A percentile compares a stretch with the other conserved stretches of the same genome.
Conservation (phyloP, 2,113 vertebrate genomes). For the Brachyhypopomus gauderio region DNA sequence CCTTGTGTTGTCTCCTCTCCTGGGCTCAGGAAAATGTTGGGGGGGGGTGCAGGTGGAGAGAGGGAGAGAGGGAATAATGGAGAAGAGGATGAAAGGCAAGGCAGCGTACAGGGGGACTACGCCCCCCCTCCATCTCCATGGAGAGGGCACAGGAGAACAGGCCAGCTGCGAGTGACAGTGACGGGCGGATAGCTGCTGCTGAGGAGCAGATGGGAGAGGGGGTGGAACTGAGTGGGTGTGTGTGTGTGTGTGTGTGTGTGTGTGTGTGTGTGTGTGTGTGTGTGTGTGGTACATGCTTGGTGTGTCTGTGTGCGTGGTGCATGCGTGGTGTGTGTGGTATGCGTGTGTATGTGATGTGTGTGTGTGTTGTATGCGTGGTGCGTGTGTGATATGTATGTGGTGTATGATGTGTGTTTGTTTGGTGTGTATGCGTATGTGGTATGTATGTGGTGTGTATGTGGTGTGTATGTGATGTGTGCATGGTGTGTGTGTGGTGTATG, state of each 20-base stretch:
- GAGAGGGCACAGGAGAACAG: slow-evolving; percentile 58
- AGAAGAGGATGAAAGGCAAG: slow-evolving; percentile 20
- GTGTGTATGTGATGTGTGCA: slow-evolving; percentile 13
- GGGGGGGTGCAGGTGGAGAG: neutral
- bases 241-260: too few species aligned
- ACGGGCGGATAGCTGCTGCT: slow-evolving; percentile 63
- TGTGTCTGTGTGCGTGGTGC: too few species aligned
- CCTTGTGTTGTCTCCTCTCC: neutral
- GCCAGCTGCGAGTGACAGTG: slow-evolving; percentile 67
- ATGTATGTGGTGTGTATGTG: neutral
- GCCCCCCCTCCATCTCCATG: slow-evolving; percentile 56
- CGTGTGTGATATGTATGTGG: too few species aligned
- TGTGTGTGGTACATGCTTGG: too few species aligned
- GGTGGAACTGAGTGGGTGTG: slow-evolving; percentile 36
- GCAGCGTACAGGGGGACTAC: slow-evolving; percentile 49
- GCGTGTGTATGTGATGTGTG: neutral
- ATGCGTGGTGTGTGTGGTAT: too few species aligned
- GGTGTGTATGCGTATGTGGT: too few species aligned
- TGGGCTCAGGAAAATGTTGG: neutral
- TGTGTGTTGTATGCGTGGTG: neutral
- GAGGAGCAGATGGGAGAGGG: slow-evolving; percentile 62
- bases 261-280: too few species aligned
- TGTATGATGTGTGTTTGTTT: too few species aligned
- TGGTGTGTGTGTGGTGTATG: slow-evolving; percentile 12
- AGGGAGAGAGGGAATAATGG: slow-evolving; percentile 2